These are phyloP conservation scores for Sphaerophoria taeniata DNA, from an alignment of 2,888 invertebrate species.

Conservation along the genomic window DNA sequence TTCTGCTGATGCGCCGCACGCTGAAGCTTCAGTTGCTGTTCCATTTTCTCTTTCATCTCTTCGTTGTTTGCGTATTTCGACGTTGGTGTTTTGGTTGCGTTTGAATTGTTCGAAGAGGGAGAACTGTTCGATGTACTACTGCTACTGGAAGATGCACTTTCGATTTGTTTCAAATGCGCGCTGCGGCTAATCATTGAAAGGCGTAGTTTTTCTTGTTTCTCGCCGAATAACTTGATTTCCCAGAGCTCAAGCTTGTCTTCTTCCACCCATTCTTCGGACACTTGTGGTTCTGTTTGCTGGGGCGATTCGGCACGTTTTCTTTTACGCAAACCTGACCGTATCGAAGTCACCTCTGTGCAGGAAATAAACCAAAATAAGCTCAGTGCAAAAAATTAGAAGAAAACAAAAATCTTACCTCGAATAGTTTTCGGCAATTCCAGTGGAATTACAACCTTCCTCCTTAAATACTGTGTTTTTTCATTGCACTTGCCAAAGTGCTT, in stretches of 20 bases:
- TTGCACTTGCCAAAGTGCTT: conserved; percentile 94
- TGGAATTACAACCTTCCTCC: conserved; percentile 97
- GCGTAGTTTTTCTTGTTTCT: conserved; percentile 90
- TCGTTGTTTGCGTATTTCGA: conserved; percentile 83
- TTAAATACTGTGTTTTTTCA: conserved; percentile 94
- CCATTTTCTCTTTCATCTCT: conserved; percentile 95
- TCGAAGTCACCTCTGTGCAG: conserved; percentile 93
- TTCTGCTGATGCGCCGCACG: conserved; percentile 95
- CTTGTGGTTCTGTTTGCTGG: conserved; percentile 96
- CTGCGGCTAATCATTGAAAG: conserved; percentile 90
- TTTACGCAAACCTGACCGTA: conserved; percentile 95
- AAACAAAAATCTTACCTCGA: conserved; percentile 84
- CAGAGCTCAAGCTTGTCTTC: conserved; percentile 97
- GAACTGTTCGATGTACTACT: conserved; percentile 77
- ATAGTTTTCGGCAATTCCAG: conserved; percentile 96
- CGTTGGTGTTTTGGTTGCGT: conserved; percentile 83
- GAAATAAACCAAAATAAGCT: neutral
- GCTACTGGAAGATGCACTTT: conserved; percentile 74
- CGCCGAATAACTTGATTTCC: conserved; percentile 97
- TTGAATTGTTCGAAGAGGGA: conserved; percentile 72
- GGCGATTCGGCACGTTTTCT: conserved; percentile 96
- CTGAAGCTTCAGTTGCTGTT: conserved; percentile 94
- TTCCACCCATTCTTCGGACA: conserved; percentile 97
- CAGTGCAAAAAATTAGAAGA: conserved; percentile 8
- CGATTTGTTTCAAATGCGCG: conserved; percentile 81